Evolutionary conservation across 2,797 vertebrate genomes (phyloP), one percentile per base, ranked within the genome.

Genomic region (Caiman crocodilus): DNA sequence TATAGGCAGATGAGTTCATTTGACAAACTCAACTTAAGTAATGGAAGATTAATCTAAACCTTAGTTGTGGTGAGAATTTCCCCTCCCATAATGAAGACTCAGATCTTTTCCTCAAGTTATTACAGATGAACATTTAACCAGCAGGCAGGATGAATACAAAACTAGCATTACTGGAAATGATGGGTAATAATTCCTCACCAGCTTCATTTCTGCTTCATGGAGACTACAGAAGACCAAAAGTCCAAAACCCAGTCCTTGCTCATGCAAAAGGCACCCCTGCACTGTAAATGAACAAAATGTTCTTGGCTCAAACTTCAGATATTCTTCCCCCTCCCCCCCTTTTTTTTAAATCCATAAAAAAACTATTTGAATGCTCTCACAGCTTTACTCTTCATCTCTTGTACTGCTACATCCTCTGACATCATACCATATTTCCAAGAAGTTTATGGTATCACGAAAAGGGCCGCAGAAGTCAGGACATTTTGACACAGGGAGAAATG

Each of bases 121-220:
- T 94, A 94, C 93, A 93, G 87, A 35, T 95, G 96, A 96, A 93
- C 5, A 1, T 97, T 97, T 95, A 88, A 94, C 95, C 95, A 96
- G 93, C 89, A 92, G 92, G 87, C 89, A 71, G 91, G 94, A 88
- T 93, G 96, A 93, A 90, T 90, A 92, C 95, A 98, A 96, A 98
- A 98, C 98, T 97, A 98, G 97, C 96, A 98, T 98, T 98, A 97
- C 97, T 95, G 93, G 97, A 96, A 98, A 97, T 93, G 94, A 97
- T 13, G 96, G 96, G 97, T 98, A 95, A 97, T 96, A 97, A 97
- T 97, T 97, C 90, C 97, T 96, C 96, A 97, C 96, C 97, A 86
- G 97, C 88, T 96, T 87, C 78, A 97, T 97, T 94, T 96, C 96
- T 18, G 90, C 97, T 95, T 98, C 95, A 92, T 95, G 97, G 94